Percentiles rank a stretch among this genome's conserved stretches.
Conservation (phyloP, 2,113 vertebrate genomes). For the Pteropus alecto region DNA sequence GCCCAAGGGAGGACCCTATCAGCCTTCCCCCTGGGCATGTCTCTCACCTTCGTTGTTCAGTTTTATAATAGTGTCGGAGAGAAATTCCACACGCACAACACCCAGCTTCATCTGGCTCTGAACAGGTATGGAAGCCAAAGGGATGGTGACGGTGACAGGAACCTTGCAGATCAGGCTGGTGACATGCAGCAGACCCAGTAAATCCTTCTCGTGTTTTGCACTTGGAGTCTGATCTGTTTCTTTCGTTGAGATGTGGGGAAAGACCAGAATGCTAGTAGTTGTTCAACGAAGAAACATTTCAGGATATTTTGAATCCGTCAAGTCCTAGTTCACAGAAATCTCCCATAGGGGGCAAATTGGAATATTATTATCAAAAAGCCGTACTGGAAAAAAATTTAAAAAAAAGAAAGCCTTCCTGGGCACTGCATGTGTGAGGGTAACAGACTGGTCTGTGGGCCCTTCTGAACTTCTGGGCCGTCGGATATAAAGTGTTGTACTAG, state of each 20-base stretch:
- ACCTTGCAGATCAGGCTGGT: not conserved
- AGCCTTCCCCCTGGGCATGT: constrained; percentile 80
- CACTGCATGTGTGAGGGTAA: not conserved
- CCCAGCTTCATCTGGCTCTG: constrained; percentile 75
- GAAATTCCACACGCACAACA: constrained; percentile 78
- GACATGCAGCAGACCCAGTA: not conserved
- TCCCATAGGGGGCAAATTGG: not conserved
- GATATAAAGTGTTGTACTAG: not conserved
- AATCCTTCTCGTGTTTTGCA: not conserved
- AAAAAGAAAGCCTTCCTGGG: not conserved
- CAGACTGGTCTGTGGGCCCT: not conserved
- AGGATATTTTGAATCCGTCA: not conserved
- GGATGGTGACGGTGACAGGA: not conserved
- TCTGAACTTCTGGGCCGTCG: not conserved
- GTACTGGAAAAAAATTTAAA: not conserved
- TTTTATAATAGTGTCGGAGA: constrained; percentile 82
- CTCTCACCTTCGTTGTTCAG: constrained; percentile 71
- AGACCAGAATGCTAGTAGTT: not conserved
- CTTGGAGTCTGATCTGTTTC: not conserved
- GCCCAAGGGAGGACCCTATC: constrained; percentile 57
- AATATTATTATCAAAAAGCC: constrained; percentile 5
- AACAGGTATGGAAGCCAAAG: constrained; percentile 78
- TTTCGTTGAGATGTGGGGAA: not conserved
- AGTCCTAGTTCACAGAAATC: not conserved
- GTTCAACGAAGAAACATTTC: not conserved